phyloP scores from a whole-genome alignment of 2,888 invertebrate species.

The Escarpia spicata region DNA sequence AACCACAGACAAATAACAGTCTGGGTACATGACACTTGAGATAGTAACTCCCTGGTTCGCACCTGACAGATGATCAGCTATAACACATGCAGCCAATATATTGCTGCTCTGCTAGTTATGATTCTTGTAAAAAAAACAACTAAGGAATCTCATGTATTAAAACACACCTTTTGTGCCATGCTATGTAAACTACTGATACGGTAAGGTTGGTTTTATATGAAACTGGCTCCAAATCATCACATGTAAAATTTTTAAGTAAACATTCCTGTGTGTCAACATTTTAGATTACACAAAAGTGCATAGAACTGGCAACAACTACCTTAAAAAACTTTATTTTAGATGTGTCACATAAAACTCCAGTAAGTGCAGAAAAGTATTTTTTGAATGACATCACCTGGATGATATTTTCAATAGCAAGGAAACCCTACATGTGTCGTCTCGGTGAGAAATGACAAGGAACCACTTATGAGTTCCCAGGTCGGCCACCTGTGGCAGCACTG shows the following conservation, averaged over 20 bases:
- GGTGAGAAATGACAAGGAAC: neutral
- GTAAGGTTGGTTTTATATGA: neutral
- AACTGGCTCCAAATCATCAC: neutral
- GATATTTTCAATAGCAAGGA: conserved; percentile 10
- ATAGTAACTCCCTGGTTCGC: no score
- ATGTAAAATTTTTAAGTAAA: neutral
- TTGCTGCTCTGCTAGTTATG: no score
- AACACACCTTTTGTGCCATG: neutral
- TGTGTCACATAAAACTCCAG: neutral
- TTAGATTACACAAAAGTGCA: neutral
- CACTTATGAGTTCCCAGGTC: neutral
- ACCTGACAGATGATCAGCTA: no score
- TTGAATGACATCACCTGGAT: neutral
- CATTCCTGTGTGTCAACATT: neutral
- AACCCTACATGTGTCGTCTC: neutral
- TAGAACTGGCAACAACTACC: neutral
- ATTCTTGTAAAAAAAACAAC: neutral
- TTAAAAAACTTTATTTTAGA: neutral
- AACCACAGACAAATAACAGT: no score
- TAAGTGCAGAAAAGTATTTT: neutral
- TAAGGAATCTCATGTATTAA: neutral
- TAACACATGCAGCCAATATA: neutral
- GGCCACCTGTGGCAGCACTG: neutral
- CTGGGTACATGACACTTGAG: no score
- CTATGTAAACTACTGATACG: neutral